phyloP scores from a whole-genome alignment of 2,113 vertebrate species.

The Hippoglossus stenolepis region DNA sequence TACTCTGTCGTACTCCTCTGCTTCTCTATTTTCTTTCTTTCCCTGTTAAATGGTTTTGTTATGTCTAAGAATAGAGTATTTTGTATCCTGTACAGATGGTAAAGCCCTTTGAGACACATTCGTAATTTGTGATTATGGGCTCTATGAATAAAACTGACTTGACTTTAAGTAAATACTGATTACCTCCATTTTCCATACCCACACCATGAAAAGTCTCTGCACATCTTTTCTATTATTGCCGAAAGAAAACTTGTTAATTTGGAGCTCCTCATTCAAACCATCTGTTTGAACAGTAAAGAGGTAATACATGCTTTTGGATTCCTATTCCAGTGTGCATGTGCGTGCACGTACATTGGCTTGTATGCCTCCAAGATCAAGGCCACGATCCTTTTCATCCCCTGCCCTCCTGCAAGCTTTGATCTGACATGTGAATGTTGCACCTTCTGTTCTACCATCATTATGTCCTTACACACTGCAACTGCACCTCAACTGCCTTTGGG shows the following conservation, averaged over 20 bases:
- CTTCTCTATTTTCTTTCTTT: neutral
- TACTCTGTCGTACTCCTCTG: too few species aligned
- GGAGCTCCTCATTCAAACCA: slow-evolving; percentile 35
- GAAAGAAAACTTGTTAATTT: slow-evolving; percentile 22
- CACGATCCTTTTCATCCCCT: slow-evolving; percentile 67
- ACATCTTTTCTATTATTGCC: neutral
- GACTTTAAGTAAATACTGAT: neutral
- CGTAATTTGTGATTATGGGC: neutral
- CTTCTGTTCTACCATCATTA: slow-evolving; percentile 62
- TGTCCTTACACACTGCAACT: slow-evolving; percentile 31
- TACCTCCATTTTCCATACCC: neutral
- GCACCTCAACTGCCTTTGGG: slow-evolving; percentile 31
- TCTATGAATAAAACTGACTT: neutral
- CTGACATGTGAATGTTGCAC: slow-evolving; percentile 68
- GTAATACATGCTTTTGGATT: slow-evolving; percentile 33
- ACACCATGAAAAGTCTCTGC: neutral
- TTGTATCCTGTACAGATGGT: neutral
- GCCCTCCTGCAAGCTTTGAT: slow-evolving; percentile 70
- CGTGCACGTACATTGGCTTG: slow-evolving; percentile 45
- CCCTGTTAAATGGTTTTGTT: neutral
- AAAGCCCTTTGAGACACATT: neutral
- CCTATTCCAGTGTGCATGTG: slow-evolving; percentile 41
- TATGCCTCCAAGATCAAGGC: slow-evolving; percentile 71
- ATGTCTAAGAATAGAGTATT: neutral
- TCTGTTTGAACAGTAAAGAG: slow-evolving; percentile 49